phyloP scores from a whole-genome alignment of 2,888 invertebrate genomes.

The Trachelus troglodyta region DNA sequence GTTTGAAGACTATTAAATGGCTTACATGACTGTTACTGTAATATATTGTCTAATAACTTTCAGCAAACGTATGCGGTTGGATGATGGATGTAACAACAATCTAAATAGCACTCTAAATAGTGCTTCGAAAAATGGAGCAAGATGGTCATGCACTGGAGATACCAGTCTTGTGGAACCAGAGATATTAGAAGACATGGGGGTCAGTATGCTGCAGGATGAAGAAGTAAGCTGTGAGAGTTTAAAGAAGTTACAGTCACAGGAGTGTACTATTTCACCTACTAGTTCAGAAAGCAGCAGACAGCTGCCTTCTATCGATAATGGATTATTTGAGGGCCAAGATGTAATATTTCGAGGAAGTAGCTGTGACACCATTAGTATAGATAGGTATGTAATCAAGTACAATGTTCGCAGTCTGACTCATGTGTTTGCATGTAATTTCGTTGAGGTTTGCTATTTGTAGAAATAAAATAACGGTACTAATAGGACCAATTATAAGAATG shows the following conservation, averaged over 20 bases:
- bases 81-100: conserved; percentile 59
- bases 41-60: conserved; percentile 25
- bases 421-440: neutral
- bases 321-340: conserved; percentile 39
- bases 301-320: conserved; percentile 33
- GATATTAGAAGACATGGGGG: conserved; percentile 72
- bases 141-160: conserved; percentile 57
- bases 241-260: conserved; percentile 55
- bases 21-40: neutral
- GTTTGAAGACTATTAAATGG: neutral
- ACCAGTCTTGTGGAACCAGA: conserved; percentile 65
- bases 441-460: neutral
- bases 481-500: too few species aligned
- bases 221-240: conserved; percentile 61
- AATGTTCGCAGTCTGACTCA: neutral
- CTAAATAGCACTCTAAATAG: conserved; percentile 46
- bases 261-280: conserved; percentile 53
- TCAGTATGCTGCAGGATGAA: conserved; percentile 71
- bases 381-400: conserved; percentile 40
- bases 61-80: conserved; percentile 55
- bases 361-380: conserved; percentile 40
- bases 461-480: neutral
- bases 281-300: conserved; percentile 37
- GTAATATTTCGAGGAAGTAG: conserved; percentile 39
- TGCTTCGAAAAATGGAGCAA: conserved; percentile 41